phyloP scores from a whole-genome alignment of 2,888 invertebrate species.

The Bellardia bayeri region DNA sequence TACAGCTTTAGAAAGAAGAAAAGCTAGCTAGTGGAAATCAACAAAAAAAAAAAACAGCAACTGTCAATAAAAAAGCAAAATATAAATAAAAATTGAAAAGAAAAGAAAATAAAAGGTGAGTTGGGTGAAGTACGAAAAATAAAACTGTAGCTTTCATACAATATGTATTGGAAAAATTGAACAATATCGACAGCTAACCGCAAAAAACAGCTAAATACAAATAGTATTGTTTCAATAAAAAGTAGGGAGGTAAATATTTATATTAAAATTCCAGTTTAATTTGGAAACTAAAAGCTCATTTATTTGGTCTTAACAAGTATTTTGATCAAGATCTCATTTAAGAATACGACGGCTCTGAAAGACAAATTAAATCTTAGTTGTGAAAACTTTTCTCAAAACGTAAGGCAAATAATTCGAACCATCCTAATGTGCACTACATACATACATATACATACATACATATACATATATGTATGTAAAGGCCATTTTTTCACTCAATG shows the following conservation, averaged over 20 bases:
- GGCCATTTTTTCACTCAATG: constrained; percentile 13
- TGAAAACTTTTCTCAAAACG: too few relatives aligned
- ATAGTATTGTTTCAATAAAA: constrained; percentile 6
- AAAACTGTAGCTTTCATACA: constrained; percentile 14
- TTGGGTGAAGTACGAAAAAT: constrained; percentile 53
- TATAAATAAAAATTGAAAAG: constrained; percentile 43
- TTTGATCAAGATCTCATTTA: too few relatives aligned
- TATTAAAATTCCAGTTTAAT: too few relatives aligned
- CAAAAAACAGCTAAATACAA: constrained; percentile 21
- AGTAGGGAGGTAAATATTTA: constrained; percentile 10
- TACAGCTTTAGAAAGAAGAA: constrained; percentile 47
- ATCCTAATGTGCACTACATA: constrained; percentile 36
- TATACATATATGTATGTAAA: neutral
- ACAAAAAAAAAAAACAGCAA: constrained; percentile 35
- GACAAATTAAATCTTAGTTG: too few relatives aligned
- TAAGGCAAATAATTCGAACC: neutral
- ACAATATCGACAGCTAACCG: constrained; percentile 30
- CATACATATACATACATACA: neutral
- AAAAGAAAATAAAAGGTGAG: constrained; percentile 60
- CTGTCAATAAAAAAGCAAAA: constrained; percentile 50
- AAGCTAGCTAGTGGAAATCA: constrained; percentile 6
- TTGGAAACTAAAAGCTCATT: too few relatives aligned
- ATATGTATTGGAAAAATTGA: constrained; percentile 5
- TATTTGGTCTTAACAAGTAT: too few relatives aligned
- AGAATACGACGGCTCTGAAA: too few relatives aligned